Base-by-base conservation (phyloP, 2,113 vertebrate genomes). In the Nothobranchius kuhntae region DNA sequence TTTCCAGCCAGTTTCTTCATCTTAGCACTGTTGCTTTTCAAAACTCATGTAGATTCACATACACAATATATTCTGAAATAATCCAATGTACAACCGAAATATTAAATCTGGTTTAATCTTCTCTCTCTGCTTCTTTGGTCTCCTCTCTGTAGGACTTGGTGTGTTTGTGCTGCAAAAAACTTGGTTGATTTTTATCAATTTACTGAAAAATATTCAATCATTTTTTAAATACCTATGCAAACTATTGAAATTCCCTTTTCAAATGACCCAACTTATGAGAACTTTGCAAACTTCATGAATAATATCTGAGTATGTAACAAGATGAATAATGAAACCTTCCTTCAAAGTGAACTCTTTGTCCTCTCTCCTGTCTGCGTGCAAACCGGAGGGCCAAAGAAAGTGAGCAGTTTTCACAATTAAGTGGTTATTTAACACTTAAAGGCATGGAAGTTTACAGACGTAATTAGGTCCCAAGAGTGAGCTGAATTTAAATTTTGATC, bases 401-500 rank as follows among this genome's bases (percentile, higher is more conserved):
- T 26, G 7, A 60, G 36, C 21, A 47, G 0, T 11, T 67, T 13
- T 53, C 35, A 15, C 58, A 54, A 60, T 48, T 46, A 40, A 35
- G 21, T 2, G 6, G 13, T 36, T 46, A 66, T 56, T 55, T 68
- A 26, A 78, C 12, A 51, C 42, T 10, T 53, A 24, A 52, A 56
- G 26, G 4, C 7, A 58, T 7, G 26, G 1, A 63, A 42, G 7
- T 6, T 54, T 45, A 59, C 53, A 35, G 14, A 35, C 26, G 53
- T 61, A 60, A 75, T 64, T 63, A 53, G 5, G 26, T 48, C 15
- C 3, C 13, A 3, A 64, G 48, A 52, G 15, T 69, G 30, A 47
- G 47, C 10, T 45, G 10, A 46, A 53, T 75, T 67, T 56, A 54
- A 69, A 77, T 65, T 80, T 30, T 42, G 4, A 51, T 58, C 38